phyloP scores from a whole-genome alignment of 1,140 invertebrate genomes.

The Ptiloglossa arizonensis region DNA sequence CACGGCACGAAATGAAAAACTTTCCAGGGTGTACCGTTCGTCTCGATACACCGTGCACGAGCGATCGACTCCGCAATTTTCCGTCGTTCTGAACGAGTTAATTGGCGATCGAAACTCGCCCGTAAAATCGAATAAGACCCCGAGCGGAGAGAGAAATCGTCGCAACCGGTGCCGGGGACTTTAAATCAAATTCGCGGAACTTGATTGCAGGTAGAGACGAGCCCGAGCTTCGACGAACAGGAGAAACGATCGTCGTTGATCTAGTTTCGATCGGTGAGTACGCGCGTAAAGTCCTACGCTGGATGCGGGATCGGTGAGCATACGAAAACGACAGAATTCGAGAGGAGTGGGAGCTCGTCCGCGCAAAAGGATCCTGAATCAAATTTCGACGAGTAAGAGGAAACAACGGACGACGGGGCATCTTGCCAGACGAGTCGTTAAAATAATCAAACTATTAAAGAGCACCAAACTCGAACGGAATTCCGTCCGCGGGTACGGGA shows the following conservation, averaged over 20 bases:
- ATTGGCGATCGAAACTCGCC: neutral
- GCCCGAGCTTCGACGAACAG: constrained; percentile 48
- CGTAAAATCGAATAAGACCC: neutral
- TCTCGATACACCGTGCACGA: neutral
- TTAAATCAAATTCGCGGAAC: constrained; percentile 36
- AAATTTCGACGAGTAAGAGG: constrained; percentile 25
- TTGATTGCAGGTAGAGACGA: constrained; percentile 9
- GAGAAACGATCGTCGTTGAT: constrained; percentile 35
- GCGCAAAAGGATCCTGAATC: constrained; percentile 36
- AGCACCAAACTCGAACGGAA: neutral
- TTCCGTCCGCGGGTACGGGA: neutral
- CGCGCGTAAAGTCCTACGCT: too few relatives aligned
- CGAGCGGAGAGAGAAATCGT: neutral
- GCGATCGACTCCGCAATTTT: constrained; percentile 2
- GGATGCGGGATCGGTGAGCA: constrained; percentile 6
- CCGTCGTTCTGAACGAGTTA: neutral
- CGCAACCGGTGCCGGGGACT: constrained; percentile 19
- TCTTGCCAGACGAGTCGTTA: constrained; percentile 56
- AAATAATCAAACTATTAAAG: constrained; percentile 53
- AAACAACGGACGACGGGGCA: constrained; percentile 28
- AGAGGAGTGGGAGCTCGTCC: neutral
- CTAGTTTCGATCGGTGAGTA: constrained; percentile 2
- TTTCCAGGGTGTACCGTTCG: neutral
- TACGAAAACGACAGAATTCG: constrained; percentile 5
- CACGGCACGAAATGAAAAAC: too few relatives aligned